These are phyloP conservation scores for Mastomys coucha DNA, from an alignment of 2,113 vertebrate genomes.

Conservation along the genomic window DNA sequence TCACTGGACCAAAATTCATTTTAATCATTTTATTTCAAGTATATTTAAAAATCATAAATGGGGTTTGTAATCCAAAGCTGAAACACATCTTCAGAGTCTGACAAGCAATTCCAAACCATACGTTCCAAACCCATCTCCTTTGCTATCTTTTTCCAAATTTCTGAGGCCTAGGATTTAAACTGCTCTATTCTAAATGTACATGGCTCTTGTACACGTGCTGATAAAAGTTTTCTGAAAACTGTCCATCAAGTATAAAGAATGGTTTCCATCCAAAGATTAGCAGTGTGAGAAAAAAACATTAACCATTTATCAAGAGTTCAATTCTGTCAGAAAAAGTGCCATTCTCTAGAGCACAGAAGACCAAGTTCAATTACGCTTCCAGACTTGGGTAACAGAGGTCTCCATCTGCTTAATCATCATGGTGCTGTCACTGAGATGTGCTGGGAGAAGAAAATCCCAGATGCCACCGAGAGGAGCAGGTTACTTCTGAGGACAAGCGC, in stretches of 20 bases:
- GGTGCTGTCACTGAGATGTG: neutral
- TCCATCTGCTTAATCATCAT: conserved; percentile 51
- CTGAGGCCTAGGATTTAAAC: conserved; percentile 30
- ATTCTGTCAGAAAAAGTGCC: conserved; percentile 61
- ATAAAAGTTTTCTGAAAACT: conserved; percentile 61
- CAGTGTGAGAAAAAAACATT: conserved; percentile 48
- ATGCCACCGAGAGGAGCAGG: conserved; percentile 2
- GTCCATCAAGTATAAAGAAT: conserved; percentile 53
- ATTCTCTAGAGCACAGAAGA: conserved; percentile 56
- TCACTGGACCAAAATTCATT: conserved; percentile 77
- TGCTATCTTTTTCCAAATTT: conserved; percentile 42
- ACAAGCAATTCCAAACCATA: conserved; percentile 53
- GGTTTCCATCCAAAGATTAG: conserved; percentile 45
- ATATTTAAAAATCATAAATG: conserved; percentile 71
- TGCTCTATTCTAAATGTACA: conserved; percentile 12
- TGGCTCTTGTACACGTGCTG: conserved; percentile 11
- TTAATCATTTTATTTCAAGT: conserved; percentile 80
- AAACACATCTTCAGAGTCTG: conserved; percentile 69
- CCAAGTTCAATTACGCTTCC: conserved; percentile 13
- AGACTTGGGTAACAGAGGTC: conserved; percentile 63
- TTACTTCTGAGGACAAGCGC: conserved; percentile 42
- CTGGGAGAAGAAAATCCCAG: conserved; percentile 38
- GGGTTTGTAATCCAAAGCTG: conserved; percentile 65
- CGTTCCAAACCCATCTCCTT: conserved; percentile 61
- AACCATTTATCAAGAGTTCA: conserved; percentile 62